A percentile compares a stretch with the other conserved stretches of the same genome.
These are phyloP conservation scores for Cephus spinipes DNA, from an alignment of 2,888 invertebrate species.

Conservation along the genomic window DNA sequence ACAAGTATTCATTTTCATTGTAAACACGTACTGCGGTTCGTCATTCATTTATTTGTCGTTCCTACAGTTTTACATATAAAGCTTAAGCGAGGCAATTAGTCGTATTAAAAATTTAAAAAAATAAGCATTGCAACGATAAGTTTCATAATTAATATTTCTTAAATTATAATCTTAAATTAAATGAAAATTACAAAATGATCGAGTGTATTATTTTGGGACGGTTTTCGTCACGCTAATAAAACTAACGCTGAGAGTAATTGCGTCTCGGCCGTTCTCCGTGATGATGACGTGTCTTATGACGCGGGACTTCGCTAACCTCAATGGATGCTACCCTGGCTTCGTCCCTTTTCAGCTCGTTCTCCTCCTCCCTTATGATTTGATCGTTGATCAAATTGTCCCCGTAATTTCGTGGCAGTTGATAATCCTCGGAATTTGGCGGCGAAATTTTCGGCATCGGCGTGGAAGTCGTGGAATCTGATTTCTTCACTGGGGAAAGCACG, in stretches of 20 bases:
- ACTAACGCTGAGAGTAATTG: not conserved
- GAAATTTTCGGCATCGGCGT: not conserved
- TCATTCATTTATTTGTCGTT: not conserved
- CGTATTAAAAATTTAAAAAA: not conserved
- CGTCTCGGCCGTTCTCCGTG: constrained; percentile 36
- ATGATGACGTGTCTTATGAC: constrained; percentile 52
- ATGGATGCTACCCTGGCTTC: constrained; percentile 48
- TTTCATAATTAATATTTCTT: not conserved
- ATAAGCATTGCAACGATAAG: not conserved
- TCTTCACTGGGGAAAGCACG: constrained; percentile 28
- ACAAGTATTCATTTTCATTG: not conserved
- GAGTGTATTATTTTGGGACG: not conserved
- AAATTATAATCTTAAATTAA: not conserved
- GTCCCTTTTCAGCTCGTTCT: constrained; percentile 19
- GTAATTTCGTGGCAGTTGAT: constrained; percentile 27
- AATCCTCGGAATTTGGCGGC: constrained; percentile 4
- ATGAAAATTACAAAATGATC: not conserved
- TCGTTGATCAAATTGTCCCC: constrained; percentile 34
- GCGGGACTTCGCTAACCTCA: constrained; percentile 49
- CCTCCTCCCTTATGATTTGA: constrained; percentile 27
- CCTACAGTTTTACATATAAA: not conserved
- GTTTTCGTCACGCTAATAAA: not conserved
- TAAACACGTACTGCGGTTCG: not conserved
- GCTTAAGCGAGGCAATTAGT: not conserved
- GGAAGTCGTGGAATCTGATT: not conserved